Conservation (phyloP, 2,113 vertebrate species). For the Salvelinus namaycush region DNA sequence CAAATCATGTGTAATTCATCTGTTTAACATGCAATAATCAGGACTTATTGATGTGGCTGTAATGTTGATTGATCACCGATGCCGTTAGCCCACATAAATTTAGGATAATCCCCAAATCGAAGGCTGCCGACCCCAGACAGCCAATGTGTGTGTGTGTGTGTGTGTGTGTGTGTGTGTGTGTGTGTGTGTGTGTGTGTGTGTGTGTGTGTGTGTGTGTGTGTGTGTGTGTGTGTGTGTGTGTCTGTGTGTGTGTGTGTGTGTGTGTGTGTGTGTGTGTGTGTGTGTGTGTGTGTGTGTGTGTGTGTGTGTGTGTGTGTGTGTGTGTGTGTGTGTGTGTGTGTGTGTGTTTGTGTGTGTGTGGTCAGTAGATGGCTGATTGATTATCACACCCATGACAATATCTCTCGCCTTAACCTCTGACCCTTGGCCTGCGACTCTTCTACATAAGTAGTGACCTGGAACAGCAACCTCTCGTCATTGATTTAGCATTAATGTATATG, state of each 20-base stretch:
- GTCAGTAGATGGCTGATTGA: slow-evolving; percentile 40
- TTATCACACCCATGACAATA: slow-evolving; percentile 49
- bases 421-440: slow-evolving; percentile 35
- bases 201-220: not conserved
- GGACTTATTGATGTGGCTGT: slow-evolving; percentile 44
- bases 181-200: not conserved
- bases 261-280: slow-evolving; percentile 3
- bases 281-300: not conserved
- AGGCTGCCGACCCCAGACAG: not conserved
- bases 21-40: slow-evolving; percentile 41
- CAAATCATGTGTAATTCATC: slow-evolving; percentile 29
- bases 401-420: slow-evolving; percentile 37
- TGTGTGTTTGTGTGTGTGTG: slow-evolving; percentile 18
- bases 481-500: slow-evolving; percentile 1
- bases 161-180: not conserved
- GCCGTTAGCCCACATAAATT: slow-evolving; percentile 16
- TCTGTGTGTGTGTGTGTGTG: not conserved
- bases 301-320: not conserved
- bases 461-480: not conserved
- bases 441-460: slow-evolving; percentile 38
- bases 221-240: not conserved
- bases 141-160: not conserved
- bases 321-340: slow-evolving; percentile 1
- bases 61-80: slow-evolving; percentile 47
- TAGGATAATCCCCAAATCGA: slow-evolving; percentile 35